Percentiles rank a stretch among this genome's conserved stretches.
Conservation (phyloP, 2,797 vertebrate genomes). For the Eulemur albifrons region DNA sequence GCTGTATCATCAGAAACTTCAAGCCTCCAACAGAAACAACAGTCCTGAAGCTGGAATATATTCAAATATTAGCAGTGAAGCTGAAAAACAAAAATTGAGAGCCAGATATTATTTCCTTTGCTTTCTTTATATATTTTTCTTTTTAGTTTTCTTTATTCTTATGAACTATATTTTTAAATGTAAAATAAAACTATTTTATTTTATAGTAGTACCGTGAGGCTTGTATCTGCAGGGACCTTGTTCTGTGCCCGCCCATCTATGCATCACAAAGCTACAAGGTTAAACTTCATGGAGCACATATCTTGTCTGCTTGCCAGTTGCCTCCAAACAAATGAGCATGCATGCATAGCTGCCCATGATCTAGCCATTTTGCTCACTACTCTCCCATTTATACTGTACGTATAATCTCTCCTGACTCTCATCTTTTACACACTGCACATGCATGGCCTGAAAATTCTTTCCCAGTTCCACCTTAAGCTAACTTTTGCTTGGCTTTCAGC, state of each 20-base stretch:
- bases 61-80: background rate
- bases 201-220: background rate
- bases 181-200: background rate
- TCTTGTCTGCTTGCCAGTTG: background rate
- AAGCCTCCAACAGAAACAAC: background rate
- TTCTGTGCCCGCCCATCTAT: background rate
- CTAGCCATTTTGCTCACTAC: background rate
- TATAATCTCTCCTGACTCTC: background rate
- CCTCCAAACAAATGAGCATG: background rate
- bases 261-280: background rate
- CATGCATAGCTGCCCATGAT: accelerated
- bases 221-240: background rate
- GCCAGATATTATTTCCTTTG: background rate
- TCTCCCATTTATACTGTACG: background rate
- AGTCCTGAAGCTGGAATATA: background rate
- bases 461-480: background rate
- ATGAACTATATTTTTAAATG: background rate
- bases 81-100: background rate
- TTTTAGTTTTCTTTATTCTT: background rate
- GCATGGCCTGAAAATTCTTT: background rate
- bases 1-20: background rate
- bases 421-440: background rate
- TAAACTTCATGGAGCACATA: background rate
- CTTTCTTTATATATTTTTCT: background rate
- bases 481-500: background rate